A percentile compares a stretch with the other conserved stretches of the same genome.
Conservation (phyloP, 1,140 invertebrate species). For the Centruroides vittatus region DNA sequence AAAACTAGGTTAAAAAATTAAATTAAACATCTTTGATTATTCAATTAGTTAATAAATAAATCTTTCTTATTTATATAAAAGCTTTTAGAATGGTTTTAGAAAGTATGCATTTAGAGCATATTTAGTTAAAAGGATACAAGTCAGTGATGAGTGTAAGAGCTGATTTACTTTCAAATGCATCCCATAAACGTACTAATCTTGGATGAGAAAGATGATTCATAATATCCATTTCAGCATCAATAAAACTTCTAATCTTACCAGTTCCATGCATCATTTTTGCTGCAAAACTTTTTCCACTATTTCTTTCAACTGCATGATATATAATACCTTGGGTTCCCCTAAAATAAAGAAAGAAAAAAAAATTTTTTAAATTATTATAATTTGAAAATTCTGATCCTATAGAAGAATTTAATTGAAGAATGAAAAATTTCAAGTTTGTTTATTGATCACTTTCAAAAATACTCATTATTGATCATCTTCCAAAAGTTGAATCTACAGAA, state of each 20-base stretch:
- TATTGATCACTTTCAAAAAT: too few species aligned
- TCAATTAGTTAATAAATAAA: too few species aligned
- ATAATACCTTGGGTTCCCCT: constrained; percentile 76
- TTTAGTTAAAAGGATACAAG: constrained; percentile 33
- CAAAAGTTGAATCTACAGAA: too few species aligned
- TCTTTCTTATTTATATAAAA: too few species aligned
- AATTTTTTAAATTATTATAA: neutral
- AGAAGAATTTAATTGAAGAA: too few species aligned
- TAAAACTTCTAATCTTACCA: constrained; percentile 55
- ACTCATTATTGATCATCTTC: too few species aligned
- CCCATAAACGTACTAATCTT: constrained; percentile 65
- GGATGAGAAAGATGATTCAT: constrained; percentile 64
- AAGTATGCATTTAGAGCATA: neutral
- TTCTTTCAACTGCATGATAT: constrained; percentile 71
- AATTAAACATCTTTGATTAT: too few species aligned
- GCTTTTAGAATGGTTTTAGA: too few species aligned
- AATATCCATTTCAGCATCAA: constrained; percentile 79
- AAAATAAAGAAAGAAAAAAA: too few species aligned
- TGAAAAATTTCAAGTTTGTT: too few species aligned
- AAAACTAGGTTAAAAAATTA: too few species aligned
- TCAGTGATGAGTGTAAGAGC: constrained; percentile 71
- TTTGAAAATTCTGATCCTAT: too few species aligned
- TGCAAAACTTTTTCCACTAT: constrained; percentile 65
- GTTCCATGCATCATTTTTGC: constrained; percentile 81
- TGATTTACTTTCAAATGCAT: constrained; percentile 71